Base-by-base conservation (phyloP, 2,797 vertebrate species). In the Loriculus beryllinus region DNA sequence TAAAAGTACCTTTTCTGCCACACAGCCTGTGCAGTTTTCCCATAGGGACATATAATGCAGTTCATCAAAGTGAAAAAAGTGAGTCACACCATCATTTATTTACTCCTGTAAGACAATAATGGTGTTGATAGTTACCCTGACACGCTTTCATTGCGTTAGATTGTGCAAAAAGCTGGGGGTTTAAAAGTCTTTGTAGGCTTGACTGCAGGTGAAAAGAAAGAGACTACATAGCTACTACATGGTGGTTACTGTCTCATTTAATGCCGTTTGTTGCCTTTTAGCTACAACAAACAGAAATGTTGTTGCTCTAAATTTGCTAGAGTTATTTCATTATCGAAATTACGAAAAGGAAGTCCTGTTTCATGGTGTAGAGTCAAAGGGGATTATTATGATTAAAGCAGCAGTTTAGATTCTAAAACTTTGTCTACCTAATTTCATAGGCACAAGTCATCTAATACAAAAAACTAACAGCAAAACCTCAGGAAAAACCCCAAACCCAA, bases 31-130 rank as follows among this genome's bases (percentile, higher is more conserved):
- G 54, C 39, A 45, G 48, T 90, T 96, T 94, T 94, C 94, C 96
- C 94, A 23, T 70, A 87, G 93, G 95, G 82, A 88, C 23, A 45
- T 91, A 49, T 69, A 97, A 96, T 87, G 80, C 71, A 80, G 86
- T 92, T 95, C 56, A 79, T 94, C 45, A 79, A 78, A 94, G 63
- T 90, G 72, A 92, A 83, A 82, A 75, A 81, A 95, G n/a, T 91
- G 90, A 96, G 42, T 90, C 75, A 81, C n/a, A 29, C 26, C 72
- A 56, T 71, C 74, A 43, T 92, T 95, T 97, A 91, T 97, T 97
- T 96, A 96, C 91, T 96, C 86, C 26, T 75, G 77, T 84, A 88
- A 95, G 83, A 78, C 74, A 95, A 83, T 95, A 94, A 89, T 70
- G 60, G 37, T 95, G 82, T 92, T 93, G 65, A 33, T 90, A 74